phyloP scores from a whole-genome alignment of 2,797 vertebrate species.

The Mustela erminea region DNA sequence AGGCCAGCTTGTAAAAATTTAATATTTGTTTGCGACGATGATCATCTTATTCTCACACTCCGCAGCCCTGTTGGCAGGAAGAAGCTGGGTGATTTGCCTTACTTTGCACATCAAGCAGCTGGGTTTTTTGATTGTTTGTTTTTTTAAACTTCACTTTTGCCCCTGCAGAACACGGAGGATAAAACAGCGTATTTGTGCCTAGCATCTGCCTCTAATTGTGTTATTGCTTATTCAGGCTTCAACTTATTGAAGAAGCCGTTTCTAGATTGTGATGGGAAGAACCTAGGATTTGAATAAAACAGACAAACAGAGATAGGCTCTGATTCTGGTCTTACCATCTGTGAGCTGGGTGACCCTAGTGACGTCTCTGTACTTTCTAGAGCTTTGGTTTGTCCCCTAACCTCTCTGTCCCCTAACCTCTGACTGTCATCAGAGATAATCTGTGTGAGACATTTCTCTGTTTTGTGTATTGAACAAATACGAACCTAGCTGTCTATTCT shows the following conservation, averaged over 20 bases:
- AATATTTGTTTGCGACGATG: neutral
- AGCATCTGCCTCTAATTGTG: neutral
- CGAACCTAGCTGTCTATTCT: neutral
- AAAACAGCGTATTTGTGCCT: neutral
- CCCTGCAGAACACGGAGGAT: neutral
- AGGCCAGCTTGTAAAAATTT: slow-evolving; percentile 52
- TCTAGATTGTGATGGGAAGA: neutral
- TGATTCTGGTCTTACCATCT: fast-evolving
- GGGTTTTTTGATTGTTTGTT: neutral
- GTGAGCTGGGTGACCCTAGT: neutral
- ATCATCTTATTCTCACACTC: neutral
- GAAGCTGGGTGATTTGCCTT: neutral
- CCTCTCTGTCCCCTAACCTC: neutral
- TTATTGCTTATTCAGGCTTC: neutral
- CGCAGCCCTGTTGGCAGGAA: neutral
- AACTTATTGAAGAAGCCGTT: neutral
- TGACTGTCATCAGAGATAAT: neutral
- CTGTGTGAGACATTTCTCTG: neutral
- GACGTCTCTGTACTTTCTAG: neutral
- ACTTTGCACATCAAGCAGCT: neutral
- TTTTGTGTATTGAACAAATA: neutral
- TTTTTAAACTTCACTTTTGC: neutral
- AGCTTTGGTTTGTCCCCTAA: neutral
- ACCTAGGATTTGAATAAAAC: neutral
- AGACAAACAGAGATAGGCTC: neutral